Conservation (phyloP, 2,888 invertebrate genomes). For the Oxycera nigricornis region DNA sequence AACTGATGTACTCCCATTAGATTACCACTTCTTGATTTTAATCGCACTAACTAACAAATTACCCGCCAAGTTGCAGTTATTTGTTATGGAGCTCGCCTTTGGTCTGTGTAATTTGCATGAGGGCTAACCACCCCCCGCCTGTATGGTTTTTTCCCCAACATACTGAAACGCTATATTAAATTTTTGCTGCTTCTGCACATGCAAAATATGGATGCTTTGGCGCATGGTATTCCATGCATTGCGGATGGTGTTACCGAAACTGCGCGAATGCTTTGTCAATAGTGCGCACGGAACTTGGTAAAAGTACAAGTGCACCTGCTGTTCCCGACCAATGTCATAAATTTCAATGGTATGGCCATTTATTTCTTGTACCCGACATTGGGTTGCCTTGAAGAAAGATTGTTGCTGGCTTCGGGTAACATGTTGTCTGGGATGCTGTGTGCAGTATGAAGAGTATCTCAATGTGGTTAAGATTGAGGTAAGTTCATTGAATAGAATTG, state of each 20-base stretch:
- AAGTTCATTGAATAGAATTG: no score
- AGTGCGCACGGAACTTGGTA: slow-evolving; percentile 35
- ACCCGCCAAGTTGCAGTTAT: slow-evolving; percentile 39
- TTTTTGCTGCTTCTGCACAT: not conserved
- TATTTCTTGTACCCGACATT: slow-evolving; percentile 24
- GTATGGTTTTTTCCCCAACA: not conserved
- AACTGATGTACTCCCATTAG: slow-evolving; percentile 38
- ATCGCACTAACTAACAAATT: slow-evolving; percentile 37
- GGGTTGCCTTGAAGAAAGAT: slow-evolving; percentile 23
- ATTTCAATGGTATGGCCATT: slow-evolving; percentile 29
- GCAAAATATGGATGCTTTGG: slow-evolving; percentile 8
- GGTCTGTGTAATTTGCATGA: not conserved
- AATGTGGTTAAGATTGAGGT: not conserved
- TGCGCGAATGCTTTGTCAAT: slow-evolving; percentile 38
- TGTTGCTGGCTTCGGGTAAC: no score
- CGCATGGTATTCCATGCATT: slow-evolving; percentile 3
- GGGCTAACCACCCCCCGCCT: slow-evolving; percentile 31
- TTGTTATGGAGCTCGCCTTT: slow-evolving; percentile 24
- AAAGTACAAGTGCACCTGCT: slow-evolving; percentile 40
- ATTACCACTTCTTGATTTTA: slow-evolving; percentile 41
- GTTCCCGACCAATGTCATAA: slow-evolving; percentile 36
- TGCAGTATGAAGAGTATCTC: not conserved
- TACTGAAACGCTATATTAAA: not conserved
- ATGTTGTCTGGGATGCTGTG: no score
- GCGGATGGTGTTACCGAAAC: slow-evolving; percentile 38